Evolutionary conservation across 2,113 vertebrate species (phyloP).

Genomic region (Trogon surrucura): DNA sequence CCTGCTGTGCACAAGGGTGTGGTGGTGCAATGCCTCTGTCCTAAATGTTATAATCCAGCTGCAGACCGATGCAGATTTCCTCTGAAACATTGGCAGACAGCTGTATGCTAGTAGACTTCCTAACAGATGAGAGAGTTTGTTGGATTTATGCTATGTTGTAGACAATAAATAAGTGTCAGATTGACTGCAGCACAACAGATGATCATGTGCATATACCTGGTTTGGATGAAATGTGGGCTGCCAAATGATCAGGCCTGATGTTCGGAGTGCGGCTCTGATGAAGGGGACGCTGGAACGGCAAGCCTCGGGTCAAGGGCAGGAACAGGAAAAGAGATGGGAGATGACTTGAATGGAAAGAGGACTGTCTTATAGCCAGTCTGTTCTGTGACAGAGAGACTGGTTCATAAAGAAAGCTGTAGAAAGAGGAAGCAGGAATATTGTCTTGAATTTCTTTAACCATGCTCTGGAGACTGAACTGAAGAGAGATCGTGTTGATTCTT

Average conservation of each 20-base stretch:
- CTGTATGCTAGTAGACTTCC: background rate
- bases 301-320: background rate
- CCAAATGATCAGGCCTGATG: background rate
- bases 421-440: background rate
- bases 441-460: background rate
- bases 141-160: background rate
- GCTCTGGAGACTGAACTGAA: background rate
- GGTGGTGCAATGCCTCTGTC: background rate
- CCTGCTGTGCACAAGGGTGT: background rate
- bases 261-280: background rate
- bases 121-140: background rate
- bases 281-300: background rate
- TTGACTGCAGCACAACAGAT: background rate
- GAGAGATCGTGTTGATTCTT: background rate
- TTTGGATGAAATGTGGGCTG: background rate
- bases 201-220: background rate
- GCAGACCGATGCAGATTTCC: background rate
- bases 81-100: background rate
- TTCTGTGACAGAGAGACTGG: background rate
- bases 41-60: background rate
- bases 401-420: background rate
- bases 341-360: background rate
- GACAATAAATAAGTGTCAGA: background rate
- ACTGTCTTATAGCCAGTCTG: background rate
- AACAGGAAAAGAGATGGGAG: background rate